Percentiles rank a stretch among this genome's conserved stretches.
Evolutionary conservation across 1,140 invertebrate species (phyloP).

Genomic region (Drosophila guanche): DNA sequence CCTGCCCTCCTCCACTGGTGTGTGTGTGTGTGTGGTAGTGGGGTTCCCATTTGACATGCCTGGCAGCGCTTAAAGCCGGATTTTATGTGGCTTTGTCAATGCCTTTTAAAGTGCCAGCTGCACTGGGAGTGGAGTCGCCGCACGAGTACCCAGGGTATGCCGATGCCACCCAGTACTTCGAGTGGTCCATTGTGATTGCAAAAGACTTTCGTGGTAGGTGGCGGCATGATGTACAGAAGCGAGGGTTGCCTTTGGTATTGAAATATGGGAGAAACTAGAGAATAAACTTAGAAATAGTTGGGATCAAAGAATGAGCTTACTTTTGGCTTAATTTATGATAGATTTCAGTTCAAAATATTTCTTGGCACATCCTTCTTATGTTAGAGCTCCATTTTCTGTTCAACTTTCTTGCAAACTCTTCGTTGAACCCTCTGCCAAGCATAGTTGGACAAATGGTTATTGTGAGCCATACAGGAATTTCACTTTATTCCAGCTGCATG

Average conservation of each 20-base stretch:
- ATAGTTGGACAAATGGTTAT: slow-evolving; percentile 29
- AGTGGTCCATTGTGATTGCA: slow-evolving; percentile 32
- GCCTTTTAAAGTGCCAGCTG: slow-evolving; percentile 75
- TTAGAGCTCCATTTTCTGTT: neutral
- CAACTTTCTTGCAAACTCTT: neutral
- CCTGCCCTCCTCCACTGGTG: slow-evolving; percentile 1
- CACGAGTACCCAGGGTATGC: slow-evolving; percentile 34
- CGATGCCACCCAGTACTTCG: neutral
- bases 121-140: slow-evolving; percentile 34
- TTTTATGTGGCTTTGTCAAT: slow-evolving; percentile 59
- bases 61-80: slow-evolving; percentile 70
- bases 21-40: too few relatives aligned
- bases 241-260: slow-evolving; percentile 13
- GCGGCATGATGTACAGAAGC: neutral
- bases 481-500: slow-evolving; percentile 37
- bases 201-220: slow-evolving; percentile 9
- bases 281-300: too few relatives aligned
- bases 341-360: too few relatives aligned
- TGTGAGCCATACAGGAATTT: slow-evolving; percentile 48
- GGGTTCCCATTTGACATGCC: slow-evolving; percentile 50
- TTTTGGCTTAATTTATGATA: too few relatives aligned
- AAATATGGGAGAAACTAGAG: too few relatives aligned
- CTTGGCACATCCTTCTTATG: too few relatives aligned
- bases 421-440: slow-evolving; percentile 2
- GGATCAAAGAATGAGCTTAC: too few relatives aligned